phyloP scores from a whole-genome alignment of 2,888 invertebrate genomes.

The Oasisia sp. region DNA sequence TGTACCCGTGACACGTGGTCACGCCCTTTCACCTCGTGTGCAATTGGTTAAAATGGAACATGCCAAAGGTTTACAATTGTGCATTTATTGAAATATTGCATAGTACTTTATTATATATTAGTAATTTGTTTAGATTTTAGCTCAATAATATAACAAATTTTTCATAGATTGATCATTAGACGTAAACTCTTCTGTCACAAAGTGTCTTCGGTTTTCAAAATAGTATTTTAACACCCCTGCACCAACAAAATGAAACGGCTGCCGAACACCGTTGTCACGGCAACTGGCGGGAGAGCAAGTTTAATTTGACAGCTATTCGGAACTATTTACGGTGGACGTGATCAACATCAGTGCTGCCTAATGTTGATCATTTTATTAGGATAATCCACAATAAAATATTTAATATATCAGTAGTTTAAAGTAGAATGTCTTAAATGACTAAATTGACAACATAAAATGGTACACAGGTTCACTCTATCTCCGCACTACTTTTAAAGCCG shows the following conservation, averaged over 20 bases:
- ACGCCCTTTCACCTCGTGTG: not conserved
- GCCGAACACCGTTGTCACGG: not conserved
- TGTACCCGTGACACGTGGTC: not conserved
- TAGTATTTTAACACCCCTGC: not conserved
- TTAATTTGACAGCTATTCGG: not conserved
- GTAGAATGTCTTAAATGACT: not conserved
- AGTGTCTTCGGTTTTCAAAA: not conserved
- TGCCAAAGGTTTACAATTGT: not conserved
- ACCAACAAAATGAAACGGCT: not conserved
- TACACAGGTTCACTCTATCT: not conserved
- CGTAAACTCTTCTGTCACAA: not conserved
- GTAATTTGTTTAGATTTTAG: not conserved
- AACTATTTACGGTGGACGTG: slow-evolving; percentile 17
- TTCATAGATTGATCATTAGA: not conserved
- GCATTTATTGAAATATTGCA: not conserved
- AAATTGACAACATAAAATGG: not conserved
- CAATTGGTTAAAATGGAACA: not conserved
- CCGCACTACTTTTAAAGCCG: not conserved
- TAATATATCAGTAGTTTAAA: not conserved
- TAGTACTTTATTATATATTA: not conserved
- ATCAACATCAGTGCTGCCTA: not conserved
- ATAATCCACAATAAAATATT: not conserved
- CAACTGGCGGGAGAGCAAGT: not conserved
- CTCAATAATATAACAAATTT: not conserved
- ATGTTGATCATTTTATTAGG: not conserved